Base-by-base conservation (phyloP, 2,113 vertebrate species). In the Nothoprocta pentlandii region DNA sequence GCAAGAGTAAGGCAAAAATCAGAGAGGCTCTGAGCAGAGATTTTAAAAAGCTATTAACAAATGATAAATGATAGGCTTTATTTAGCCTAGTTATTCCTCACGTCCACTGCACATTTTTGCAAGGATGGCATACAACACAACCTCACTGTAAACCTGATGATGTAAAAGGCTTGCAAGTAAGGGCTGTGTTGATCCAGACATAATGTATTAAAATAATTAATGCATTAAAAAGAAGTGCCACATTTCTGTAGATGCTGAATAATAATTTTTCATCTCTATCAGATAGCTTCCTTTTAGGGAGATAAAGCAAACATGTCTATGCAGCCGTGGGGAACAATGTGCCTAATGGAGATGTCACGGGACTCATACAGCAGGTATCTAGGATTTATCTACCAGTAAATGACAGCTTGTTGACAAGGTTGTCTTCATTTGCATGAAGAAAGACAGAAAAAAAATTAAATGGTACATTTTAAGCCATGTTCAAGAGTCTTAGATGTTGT, bases 341-440 rank as follows among this genome's bases (percentile, higher is more conserved):
- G 54, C 30, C 10, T 85, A 42, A 74, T 49, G 58, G 41, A 74
- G 46, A 83, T 87, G 71, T 87, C 79, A 85, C n/a, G 59, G 28
- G 41, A 54, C 73, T 96, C 93, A 87, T 75, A 53, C 13, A 87
- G 46, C 63, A 85, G 32, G 7, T 66, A 70, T 62, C 51, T 76
- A 66, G 89, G 70, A 82, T 87, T 94, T 66, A 85, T 75, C 58
- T 82, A 58, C 26, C 6, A 49, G 74, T 84, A 95, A 89, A 82
- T 73, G 81, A 81, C 70, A 94, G 80, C 67, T 91, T 89, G 49
- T 51, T 89, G 70, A 54, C 34, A 87, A 89, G 34, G 53, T 59
- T 85, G 41, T 85, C 39, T 85, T 94, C 49, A 89, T 95, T 89
- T 92, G 68, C 54, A 89, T 91, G 39, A 10, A 66, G 49, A 51